phyloP scores from a whole-genome alignment of 2,797 vertebrate species.

The Amblyraja radiata region DNA sequence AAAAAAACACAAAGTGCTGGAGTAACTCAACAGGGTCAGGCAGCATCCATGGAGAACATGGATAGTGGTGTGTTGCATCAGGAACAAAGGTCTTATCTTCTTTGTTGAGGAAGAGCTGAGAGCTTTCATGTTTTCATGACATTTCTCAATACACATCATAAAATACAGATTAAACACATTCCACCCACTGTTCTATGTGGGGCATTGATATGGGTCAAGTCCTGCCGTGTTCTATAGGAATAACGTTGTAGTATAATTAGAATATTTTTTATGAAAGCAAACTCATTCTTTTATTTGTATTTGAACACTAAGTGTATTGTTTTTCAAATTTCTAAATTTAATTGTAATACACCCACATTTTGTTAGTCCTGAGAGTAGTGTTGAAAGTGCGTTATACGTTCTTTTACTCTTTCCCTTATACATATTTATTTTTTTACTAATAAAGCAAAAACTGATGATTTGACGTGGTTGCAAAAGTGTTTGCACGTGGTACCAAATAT shows the following conservation, averaged over 20 bases:
- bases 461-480: not conserved
- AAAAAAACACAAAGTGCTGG: too few species aligned
- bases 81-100: not conserved
- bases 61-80: too few species aligned
- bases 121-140: not conserved
- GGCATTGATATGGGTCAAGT: too few species aligned
- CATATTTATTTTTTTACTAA: not conserved
- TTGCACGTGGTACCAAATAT: not conserved
- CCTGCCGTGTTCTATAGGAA: not conserved
- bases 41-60: too few species aligned
- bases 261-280: not conserved
- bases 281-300: not conserved
- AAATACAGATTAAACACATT: not conserved
- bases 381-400: not conserved
- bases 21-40: too few species aligned
- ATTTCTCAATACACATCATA: not conserved
- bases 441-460: not conserved
- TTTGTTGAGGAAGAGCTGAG: not conserved
- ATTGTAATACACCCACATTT: not conserved
- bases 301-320: not conserved
- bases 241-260: not conserved
- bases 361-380: not conserved
- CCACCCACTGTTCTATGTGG: not conserved
- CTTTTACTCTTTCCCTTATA: not conserved
- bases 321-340: not conserved